Evolutionary conservation across 1,140 invertebrate species (phyloP).

Genomic region (Nautilus pompilius): DNA sequence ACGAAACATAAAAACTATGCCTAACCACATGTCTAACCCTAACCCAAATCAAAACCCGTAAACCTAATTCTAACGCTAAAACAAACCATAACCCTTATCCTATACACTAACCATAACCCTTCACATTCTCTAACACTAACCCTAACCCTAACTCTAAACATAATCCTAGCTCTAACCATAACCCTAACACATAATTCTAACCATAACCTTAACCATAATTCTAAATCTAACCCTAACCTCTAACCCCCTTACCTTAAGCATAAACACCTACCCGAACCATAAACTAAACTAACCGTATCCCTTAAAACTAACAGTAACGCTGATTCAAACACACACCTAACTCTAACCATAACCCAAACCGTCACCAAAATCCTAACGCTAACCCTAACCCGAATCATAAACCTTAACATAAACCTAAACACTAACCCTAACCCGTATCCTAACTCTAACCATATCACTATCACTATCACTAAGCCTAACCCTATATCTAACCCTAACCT

Average conservation of each 20-base stretch:
- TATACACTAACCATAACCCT: neutral
- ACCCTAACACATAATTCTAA: neutral
- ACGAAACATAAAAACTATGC: neutral
- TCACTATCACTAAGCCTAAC: neutral
- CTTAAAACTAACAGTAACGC: neutral
- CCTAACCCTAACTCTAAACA: neutral
- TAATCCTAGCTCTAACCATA: neutral
- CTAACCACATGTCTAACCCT: neutral
- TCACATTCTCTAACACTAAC: neutral
- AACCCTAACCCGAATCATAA: neutral
- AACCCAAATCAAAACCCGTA: neutral
- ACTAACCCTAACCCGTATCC: neutral
- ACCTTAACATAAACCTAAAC: neutral
- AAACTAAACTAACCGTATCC: too few relatives aligned
- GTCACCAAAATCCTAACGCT: neutral
- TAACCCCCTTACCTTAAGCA: neutral
- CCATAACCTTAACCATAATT: neutral
- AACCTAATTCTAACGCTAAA: neutral
- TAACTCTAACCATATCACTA: neutral
- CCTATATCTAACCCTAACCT: neutral
- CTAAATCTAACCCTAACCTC: conserved; percentile 1
- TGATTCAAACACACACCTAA: neutral
- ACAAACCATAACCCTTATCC: neutral
- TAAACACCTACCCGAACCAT: neutral
- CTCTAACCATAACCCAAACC: neutral